Evolutionary conservation across 1,140 invertebrate species (phyloP).

Genomic region (Diachasma alloeum): DNA sequence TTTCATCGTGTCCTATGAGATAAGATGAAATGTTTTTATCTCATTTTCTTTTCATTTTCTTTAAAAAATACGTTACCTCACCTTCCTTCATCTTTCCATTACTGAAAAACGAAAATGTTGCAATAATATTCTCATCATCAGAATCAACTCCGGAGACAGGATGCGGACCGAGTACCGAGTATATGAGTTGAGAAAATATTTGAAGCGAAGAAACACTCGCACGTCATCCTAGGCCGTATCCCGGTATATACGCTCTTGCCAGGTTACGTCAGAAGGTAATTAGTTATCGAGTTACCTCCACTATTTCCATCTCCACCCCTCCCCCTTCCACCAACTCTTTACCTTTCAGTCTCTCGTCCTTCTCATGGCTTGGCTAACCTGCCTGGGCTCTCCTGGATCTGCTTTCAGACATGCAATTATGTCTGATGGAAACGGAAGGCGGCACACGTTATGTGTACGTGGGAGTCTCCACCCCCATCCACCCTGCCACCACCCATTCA

Average conservation of each 20-base stretch:
- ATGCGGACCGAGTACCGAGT: neutral
- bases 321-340: neutral
- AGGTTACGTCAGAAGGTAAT: slow-evolving; percentile 45
- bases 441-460: slow-evolving; percentile 12
- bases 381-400: slow-evolving; percentile 37
- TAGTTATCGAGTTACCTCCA: slow-evolving; percentile 50
- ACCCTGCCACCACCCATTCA: neutral
- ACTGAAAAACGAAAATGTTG: too few species aligned
- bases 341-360: neutral
- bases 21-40: too few species aligned
- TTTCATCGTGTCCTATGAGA: too few species aligned
- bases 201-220: slow-evolving; percentile 29
- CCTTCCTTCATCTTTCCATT: too few species aligned
- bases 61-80: too few species aligned
- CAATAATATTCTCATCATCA: neutral
- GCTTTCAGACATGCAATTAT: slow-evolving; percentile 50
- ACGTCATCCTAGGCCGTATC: slow-evolving; percentile 25
- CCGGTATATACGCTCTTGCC: slow-evolving; percentile 16
- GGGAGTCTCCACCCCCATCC: neutral
- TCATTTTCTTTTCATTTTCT: too few species aligned
- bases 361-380: slow-evolving; percentile 24
- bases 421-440: slow-evolving; percentile 44
- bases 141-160: neutral
- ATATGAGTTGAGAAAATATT: slow-evolving; percentile 19
- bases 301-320: neutral